Base-by-base conservation (phyloP, 2,888 invertebrate species). In the Trachelus tabidus region DNA sequence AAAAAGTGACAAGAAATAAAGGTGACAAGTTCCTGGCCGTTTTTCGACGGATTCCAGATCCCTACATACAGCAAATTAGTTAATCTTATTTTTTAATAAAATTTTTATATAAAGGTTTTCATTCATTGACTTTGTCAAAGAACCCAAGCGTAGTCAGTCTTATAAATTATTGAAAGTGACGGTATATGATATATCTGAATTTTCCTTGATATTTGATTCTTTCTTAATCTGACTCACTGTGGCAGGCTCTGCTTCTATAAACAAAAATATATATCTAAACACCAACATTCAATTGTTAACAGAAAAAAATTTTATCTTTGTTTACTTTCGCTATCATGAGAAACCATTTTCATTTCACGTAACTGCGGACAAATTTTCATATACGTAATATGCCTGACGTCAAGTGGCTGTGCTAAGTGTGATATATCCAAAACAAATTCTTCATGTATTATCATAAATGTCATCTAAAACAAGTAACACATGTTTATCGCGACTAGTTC, bases 1-100 rank as follows among this genome's bases (percentile, higher is more conserved):
- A 99, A 91, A 99, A 99, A 93, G 99, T 99, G 0, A 96, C 97
- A 1, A 94, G 99, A 86, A 99, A 99, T 91, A 95, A 96, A 85
- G 99, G 99, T 73, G 95, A 96, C 75, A 99, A 99, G 92, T 98
- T 95, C 93, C 92, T 98, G 81, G 99, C 99, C 77, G 96, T 98
- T 78, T 99, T 97, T 90, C 94, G 94, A 89, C 94, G 98, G 89
- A 93, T 94, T 80, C 79, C 90, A 75, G 94, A 94, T 91, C 92
- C 93, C 40, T 92, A 89, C 82, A 68, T 82, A n/a, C 69, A 80
- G 71, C 77, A 34, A 56, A 33, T 69, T 4, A 77, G 80, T 74
- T 83, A 80, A 81, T 80, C 23, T 56, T 56, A 56, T 23, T 56
- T 56, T 56, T 23, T 9, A 56, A 56, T 56, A 56, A 56, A 56